phyloP scores from a whole-genome alignment of 2,113 vertebrate genomes.

The Pelmatolapia mariae region DNA sequence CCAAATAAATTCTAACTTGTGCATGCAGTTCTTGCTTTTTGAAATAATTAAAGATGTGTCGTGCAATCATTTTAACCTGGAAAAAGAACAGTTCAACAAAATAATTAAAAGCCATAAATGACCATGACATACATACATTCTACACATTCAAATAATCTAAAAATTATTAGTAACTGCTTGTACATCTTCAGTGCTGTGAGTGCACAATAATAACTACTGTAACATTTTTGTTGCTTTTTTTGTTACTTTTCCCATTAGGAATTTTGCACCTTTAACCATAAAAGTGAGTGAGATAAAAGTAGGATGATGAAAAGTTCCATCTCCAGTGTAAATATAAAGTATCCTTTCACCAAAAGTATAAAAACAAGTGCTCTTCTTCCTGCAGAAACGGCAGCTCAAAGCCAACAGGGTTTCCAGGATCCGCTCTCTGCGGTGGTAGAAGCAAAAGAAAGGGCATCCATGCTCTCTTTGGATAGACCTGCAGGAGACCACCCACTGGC shows the following conservation, averaged over 20 bases:
- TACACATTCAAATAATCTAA: neutral
- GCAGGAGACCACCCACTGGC: slow-evolving; percentile 1
- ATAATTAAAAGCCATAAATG: neutral
- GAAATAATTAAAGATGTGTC: neutral
- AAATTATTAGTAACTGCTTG: neutral
- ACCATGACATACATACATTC: neutral
- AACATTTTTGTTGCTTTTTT: neutral
- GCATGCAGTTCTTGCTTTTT: neutral
- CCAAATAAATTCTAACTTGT: neutral
- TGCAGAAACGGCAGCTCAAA: slow-evolving; percentile 73
- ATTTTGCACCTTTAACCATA: neutral
- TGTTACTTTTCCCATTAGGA: neutral
- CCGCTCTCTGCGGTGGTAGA: slow-evolving; percentile 35
- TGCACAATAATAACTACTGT: neutral
- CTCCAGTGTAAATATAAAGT: neutral
- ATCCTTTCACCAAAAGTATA: neutral
- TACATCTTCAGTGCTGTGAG: neutral
- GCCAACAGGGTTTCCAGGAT: slow-evolving; percentile 69
- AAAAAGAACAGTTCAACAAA: neutral
- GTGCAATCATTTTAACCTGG: neutral
- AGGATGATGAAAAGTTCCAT: neutral
- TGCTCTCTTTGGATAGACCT: slow-evolving; percentile 38
- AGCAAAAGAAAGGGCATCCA: slow-evolving; percentile 40
- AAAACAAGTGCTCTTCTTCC: neutral
- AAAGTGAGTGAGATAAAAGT: neutral